A percentile compares a stretch with the other conserved stretches of the same genome.
Conservation (phyloP, 2,113 vertebrate genomes). For the Ameiurus melas region DNA sequence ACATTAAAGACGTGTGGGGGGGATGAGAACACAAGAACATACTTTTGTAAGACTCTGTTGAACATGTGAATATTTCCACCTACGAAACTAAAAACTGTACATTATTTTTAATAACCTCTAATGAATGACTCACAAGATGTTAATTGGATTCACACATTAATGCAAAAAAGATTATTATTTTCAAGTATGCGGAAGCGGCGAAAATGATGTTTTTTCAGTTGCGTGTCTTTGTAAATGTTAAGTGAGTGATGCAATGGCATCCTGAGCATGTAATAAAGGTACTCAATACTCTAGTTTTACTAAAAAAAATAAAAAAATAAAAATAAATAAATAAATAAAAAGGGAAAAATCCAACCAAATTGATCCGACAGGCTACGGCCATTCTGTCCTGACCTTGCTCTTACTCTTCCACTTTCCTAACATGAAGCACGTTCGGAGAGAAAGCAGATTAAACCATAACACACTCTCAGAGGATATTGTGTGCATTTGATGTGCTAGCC, state of each 20-base stretch:
- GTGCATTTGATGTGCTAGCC: neutral
- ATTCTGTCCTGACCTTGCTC: neutral
- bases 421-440: neutral
- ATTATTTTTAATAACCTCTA: neutral
- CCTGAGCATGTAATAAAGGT: neutral
- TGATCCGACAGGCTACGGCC: neutral
- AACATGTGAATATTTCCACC: no score
- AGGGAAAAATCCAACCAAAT: neutral
- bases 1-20: neutral
- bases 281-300: neutral
- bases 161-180: no score
- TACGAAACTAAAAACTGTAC: no score
- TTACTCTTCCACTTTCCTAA: neutral
- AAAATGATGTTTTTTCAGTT: no score
- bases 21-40: no score
- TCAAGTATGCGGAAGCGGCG: neutral
- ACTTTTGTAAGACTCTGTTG: no score
- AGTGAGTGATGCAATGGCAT: neutral
- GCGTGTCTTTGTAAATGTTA: neutral
- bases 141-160: neutral
- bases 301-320: no score
- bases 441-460: neutral
- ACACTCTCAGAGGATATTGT: neutral
- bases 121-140: neutral
- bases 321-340: no score